These are phyloP conservation scores for Griposia aprilina DNA, from an alignment of 2,888 invertebrate genomes.

Conservation along the genomic window DNA sequence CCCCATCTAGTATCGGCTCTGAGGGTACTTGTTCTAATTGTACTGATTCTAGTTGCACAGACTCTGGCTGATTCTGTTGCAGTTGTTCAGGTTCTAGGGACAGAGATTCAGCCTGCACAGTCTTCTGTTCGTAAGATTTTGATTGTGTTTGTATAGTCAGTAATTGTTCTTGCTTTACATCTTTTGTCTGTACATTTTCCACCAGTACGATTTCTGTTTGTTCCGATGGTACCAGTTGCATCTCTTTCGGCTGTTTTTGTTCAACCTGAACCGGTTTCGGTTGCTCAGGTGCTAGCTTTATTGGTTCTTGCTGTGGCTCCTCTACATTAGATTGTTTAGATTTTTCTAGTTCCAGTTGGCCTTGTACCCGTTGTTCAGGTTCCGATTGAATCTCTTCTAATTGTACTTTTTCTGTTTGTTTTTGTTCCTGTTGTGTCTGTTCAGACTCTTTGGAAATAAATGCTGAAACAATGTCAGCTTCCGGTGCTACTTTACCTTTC, in stretches of 20 bases:
- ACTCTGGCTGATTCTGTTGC: constrained; percentile 1
- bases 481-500: constrained; percentile 29
- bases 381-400: not conserved
- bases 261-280: not conserved
- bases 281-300: not conserved
- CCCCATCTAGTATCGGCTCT: not conserved
- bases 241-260: not conserved
- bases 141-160: constrained; percentile 9
- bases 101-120: not conserved
- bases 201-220: constrained; percentile 4
- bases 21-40: constrained; percentile 3
- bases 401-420: constrained; percentile 1
- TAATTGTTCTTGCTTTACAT: not conserved
- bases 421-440: constrained; percentile 14
- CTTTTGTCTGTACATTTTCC: not conserved
- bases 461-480: constrained; percentile 38
- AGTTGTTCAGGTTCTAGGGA: not conserved
- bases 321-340: not conserved
- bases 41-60: constrained; percentile 1
- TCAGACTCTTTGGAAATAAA: constrained; percentile 40
- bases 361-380: not conserved
- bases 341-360: not conserved
- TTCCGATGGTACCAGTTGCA: not conserved
- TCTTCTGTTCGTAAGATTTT: not conserved
- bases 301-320: constrained; percentile 6